Base-by-base conservation (phyloP, 1,140 invertebrate species). In the Agrypnia vestita region DNA sequence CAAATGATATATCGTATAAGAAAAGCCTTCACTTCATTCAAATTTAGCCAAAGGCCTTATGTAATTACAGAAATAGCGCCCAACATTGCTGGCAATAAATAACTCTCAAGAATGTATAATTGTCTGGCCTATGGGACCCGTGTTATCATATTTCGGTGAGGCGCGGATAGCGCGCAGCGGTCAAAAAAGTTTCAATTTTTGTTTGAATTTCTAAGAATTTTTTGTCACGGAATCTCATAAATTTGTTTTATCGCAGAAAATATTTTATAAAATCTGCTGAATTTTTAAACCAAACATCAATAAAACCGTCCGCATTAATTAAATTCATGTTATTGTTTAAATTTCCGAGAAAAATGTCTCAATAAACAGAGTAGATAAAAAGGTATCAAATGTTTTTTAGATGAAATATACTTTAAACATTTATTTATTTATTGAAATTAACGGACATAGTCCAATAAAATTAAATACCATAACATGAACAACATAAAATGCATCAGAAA, bases 61-160 rank as follows among this genome's bases (percentile, higher is more conserved):
- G 55, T 75, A 75, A 75, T 75, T 75, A 75, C 53, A 43, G 43
- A 61, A 59, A 75, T 56, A 75, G 73, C 73, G 73, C 73, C 49
- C 73, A 47, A 43, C 25, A 61, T 46, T 75, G 44, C 17, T 46
- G 73, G n/a, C 15, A 46, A 61, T 75, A 75, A 75, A 75, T 75
- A 43, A 75, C 49, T 25, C 13, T 35, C 11, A 61, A 61, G 73
- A 75, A 61, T 75, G 35, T 75, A 61, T 75, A 75, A 75, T 75
- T 61, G 55, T 53, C 55, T 75, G 69, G 69, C 69, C 53, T 73
- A 53, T 49, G 15, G 67, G 21, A 35, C 17, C 17, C 25, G 6
- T 35, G 15, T 19, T 43, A 13, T 35, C 19, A 64, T 25, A 64
- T 13, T 13, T 64, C 21, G 8, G 3, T 25, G 10, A 64, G 9